These are phyloP conservation scores for Altica lythri DNA, from an alignment of 2,888 invertebrate genomes.

Conservation along the genomic window DNA sequence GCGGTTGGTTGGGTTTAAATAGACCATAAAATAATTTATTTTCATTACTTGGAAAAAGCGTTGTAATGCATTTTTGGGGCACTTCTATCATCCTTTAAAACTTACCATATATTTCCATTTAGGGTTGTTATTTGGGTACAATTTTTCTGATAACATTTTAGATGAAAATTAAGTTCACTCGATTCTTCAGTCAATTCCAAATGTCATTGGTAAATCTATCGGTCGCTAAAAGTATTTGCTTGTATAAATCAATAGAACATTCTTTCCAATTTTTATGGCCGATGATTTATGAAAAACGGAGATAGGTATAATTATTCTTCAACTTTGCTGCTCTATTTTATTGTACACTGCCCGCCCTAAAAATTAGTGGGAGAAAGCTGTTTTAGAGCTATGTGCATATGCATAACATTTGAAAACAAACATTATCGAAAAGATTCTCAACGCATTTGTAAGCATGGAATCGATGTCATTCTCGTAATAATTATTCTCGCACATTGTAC, in stretches of 20 bases:
- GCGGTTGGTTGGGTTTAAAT: slow-evolving; percentile 19
- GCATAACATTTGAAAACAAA: too few species aligned
- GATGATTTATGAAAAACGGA: slow-evolving; percentile 14
- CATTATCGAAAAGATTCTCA: too few species aligned
- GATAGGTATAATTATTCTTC: too few species aligned
- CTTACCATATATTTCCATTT: slow-evolving; percentile 36
- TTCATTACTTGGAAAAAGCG: slow-evolving; percentile 39
- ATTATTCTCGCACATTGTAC: too few species aligned
- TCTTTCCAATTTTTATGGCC: slow-evolving; percentile 1
- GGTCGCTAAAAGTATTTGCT: slow-evolving; percentile 9
- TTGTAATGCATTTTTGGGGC: slow-evolving; percentile 40
- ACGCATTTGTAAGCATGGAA: too few species aligned
- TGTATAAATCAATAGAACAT: slow-evolving; percentile 6
- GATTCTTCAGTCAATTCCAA: slow-evolving; percentile 7
- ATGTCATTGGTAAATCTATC: slow-evolving; percentile 6
- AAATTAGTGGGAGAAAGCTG: too few species aligned
- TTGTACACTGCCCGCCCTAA: too few species aligned
- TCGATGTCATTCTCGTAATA: too few species aligned
- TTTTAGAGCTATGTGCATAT: too few species aligned
- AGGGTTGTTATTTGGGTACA: slow-evolving; percentile 17
- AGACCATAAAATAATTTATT: slow-evolving; percentile 35
- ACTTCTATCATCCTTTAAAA: slow-evolving; percentile 35
- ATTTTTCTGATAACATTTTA: slow-evolving; percentile 23
- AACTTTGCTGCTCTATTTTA: too few species aligned
- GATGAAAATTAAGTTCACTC: slow-evolving; percentile 8